A percentile compares a stretch with the other conserved stretches of the same genome.
Evolutionary conservation across 2,888 invertebrate genomes (phyloP).

Genomic region (Parthenolecanium corni): DNA sequence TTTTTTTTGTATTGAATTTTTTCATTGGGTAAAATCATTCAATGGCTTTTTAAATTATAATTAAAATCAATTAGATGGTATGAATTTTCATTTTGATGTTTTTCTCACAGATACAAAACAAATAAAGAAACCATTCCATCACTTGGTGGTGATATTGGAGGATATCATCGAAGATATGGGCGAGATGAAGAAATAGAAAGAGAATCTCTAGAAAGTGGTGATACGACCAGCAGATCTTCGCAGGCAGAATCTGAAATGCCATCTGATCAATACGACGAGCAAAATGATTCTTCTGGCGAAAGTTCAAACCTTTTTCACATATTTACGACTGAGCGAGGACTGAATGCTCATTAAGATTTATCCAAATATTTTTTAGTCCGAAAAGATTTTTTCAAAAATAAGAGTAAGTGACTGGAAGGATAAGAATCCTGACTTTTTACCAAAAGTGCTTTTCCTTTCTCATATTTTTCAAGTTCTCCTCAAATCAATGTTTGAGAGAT

Average conservation of each 20-base stretch:
- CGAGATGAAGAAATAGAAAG: conserved; percentile 4
- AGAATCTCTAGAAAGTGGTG: conserved; percentile 1
- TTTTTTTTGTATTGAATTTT: too few relatives aligned
- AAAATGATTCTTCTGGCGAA: conserved; percentile 14
- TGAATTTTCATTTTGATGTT: too few relatives aligned
- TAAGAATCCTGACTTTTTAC: too few relatives aligned
- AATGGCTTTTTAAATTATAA: too few relatives aligned
- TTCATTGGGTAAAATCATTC: too few relatives aligned
- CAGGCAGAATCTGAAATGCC: not conserved
- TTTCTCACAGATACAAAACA: conserved; percentile 3
- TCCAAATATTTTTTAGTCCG: not conserved
- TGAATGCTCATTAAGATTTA: conserved; percentile 10
- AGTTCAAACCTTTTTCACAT: conserved; percentile 17
- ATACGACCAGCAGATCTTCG: not conserved
- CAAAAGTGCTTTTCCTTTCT: too few relatives aligned
- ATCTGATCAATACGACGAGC: not conserved
- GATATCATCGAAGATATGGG: conserved; percentile 24
- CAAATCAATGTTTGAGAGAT: too few relatives aligned
- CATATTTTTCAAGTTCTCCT: too few relatives aligned
- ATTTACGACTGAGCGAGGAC: conserved; percentile 8
- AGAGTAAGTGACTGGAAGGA: too few relatives aligned
- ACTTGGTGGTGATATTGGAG: not conserved
- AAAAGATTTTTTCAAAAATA: too few relatives aligned
- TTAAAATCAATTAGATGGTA: too few relatives aligned
- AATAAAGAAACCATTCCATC: conserved; percentile 1